Conservation (phyloP, 1,140 invertebrate species). For the Drosophila pachea region DNA sequence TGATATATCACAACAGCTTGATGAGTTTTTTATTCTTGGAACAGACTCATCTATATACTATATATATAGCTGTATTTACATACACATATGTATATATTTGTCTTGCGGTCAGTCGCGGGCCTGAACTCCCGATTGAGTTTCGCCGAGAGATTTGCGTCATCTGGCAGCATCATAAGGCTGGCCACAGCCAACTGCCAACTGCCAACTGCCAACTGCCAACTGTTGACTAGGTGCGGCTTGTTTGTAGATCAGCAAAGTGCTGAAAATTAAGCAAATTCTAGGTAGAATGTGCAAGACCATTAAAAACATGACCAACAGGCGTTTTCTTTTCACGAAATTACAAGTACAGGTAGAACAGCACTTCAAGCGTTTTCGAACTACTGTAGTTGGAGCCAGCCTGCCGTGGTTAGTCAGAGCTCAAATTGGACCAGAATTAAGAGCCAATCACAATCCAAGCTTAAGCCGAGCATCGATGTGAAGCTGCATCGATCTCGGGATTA, state of each 20-base stretch:
- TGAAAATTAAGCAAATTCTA: conserved; percentile 12
- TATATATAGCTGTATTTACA: neutral
- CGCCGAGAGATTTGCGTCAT: conserved; percentile 52
- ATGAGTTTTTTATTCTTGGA: conserved; percentile 59
- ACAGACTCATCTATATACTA: conserved; percentile 8
- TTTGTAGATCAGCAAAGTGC: conserved; percentile 30
- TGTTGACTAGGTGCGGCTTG: conserved; percentile 29
- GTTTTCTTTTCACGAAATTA: no score
- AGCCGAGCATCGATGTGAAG: no score
- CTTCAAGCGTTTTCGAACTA: neutral
- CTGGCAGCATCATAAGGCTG: conserved; percentile 7
- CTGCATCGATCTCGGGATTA: no score
- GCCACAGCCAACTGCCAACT: neutral
- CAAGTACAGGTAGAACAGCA: neutral
- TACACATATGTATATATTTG: conserved; percentile 19
- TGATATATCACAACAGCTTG: conserved; percentile 20
- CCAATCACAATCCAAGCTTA: no score
- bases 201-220: no score
- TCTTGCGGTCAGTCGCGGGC: conserved; percentile 46
- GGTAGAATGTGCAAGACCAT: conserved; percentile 4
- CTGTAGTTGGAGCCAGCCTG: neutral
- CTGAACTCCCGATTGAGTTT: conserved; percentile 16
- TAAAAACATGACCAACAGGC: conserved; percentile 12
- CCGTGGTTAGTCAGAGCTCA: neutral
- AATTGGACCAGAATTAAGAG: neutral